Evolutionary conservation across 2,797 vertebrate species (phyloP).

Genomic region (Coregonus sp.): DNA sequence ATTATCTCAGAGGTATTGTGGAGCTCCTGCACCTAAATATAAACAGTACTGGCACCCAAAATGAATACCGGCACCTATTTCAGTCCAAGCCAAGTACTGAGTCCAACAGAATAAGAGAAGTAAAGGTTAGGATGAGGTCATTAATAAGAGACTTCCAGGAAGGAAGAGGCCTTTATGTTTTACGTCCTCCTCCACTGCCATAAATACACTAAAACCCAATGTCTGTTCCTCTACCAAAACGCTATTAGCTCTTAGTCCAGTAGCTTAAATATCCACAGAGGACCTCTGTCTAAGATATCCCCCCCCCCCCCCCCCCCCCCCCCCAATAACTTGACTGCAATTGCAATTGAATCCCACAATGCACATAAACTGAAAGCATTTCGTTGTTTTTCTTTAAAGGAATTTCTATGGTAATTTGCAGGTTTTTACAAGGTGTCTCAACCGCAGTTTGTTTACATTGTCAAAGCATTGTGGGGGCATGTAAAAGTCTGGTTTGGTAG

Average conservation of each 20-base stretch:
- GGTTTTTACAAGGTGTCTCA: neutral
- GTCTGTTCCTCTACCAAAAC: neutral
- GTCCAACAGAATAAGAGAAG: neutral
- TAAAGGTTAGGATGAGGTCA: neutral
- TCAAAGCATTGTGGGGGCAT: neutral
- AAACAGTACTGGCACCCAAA: no score
- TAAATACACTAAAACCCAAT: neutral
- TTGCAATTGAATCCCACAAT: conserved; percentile 1
- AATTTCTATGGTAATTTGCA: neutral
- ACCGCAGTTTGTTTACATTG: neutral
- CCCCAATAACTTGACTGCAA: neutral
- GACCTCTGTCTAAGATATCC: neutral
- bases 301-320: neutral
- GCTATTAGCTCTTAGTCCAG: neutral
- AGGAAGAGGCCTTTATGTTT: neutral
- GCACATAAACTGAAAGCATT: neutral
- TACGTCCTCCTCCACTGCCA: neutral
- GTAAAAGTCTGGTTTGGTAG: neutral
- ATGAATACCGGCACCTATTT: no score
- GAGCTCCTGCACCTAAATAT: no score
- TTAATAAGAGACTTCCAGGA: neutral
- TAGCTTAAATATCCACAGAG: neutral
- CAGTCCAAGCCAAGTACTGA: no score
- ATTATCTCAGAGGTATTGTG: no score
- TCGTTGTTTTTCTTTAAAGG: neutral